Conservation (phyloP, 2,888 invertebrate genomes). For the Lepidochrysops patricia region DNA sequence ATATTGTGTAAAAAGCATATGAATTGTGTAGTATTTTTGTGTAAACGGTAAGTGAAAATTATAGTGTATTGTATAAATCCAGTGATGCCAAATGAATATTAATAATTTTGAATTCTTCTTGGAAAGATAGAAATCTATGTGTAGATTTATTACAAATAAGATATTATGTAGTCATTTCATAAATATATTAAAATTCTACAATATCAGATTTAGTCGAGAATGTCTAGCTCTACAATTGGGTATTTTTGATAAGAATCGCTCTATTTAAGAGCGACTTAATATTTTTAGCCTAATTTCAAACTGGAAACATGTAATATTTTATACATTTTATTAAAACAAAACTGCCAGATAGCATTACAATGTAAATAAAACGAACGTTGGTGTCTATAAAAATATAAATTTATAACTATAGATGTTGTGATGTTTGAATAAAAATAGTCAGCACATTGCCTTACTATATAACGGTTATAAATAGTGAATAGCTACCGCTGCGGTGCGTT, state of each 20-base stretch:
- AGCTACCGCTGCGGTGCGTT: background rate
- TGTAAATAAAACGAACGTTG: background rate
- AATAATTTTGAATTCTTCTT: too few relatives aligned
- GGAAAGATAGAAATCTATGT: too few relatives aligned
- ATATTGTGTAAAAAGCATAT: background rate
- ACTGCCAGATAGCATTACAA: background rate
- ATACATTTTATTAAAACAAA: background rate
- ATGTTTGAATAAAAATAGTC: slow-evolving; percentile 7
- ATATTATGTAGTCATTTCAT: too few relatives aligned
- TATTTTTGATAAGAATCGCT: background rate
- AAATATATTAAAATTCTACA: too few relatives aligned
- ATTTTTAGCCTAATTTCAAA: background rate
- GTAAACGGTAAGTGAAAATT: background rate
- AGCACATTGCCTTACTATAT: slow-evolving; percentile 2
- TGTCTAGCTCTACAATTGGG: background rate
- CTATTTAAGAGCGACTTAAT: background rate
- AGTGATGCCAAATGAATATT: too few relatives aligned
- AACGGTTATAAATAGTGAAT: slow-evolving; percentile 7
- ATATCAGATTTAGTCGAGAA: too few relatives aligned
- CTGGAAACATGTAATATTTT: background rate
- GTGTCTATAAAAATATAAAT: background rate
- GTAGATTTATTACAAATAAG: too few relatives aligned
- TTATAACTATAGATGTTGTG: slow-evolving; percentile 1
- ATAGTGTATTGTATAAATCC: too few relatives aligned
- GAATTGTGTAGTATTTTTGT: background rate